Percentiles rank a stretch among this genome's conserved stretches.
Conservation (phyloP, 2,797 vertebrate species). For the Crocidura indochinensis region DNA sequence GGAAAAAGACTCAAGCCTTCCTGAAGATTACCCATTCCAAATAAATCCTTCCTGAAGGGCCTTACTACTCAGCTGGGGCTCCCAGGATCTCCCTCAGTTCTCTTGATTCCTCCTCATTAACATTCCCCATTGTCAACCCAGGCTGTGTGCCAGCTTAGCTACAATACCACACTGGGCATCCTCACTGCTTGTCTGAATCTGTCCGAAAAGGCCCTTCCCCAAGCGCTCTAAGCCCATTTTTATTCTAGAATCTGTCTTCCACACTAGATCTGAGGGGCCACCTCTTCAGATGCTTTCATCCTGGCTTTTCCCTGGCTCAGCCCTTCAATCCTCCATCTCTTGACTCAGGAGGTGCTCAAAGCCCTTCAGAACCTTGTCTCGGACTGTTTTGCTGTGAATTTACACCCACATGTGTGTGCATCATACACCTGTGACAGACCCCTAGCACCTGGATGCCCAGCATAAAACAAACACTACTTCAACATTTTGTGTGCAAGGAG, state of each 20-base stretch:
- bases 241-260: neutral
- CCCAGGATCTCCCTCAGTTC: neutral
- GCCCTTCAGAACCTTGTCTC: neutral
- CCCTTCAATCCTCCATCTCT: neutral
- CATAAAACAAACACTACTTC: neutral
- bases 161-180: neutral
- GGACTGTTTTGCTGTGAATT: neutral
- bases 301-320: neutral
- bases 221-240: neutral
- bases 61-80: neutral
- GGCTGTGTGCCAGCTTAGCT: neutral
- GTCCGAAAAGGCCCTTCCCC: neutral
- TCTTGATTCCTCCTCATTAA: neutral
- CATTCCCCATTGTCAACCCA: neutral
- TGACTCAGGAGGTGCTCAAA: rapidly evolving
- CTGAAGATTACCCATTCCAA: neutral
- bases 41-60: neutral
- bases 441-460: neutral
- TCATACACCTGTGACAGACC: neutral
- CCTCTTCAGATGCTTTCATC: neutral
- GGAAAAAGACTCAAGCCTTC: too few relatives aligned
- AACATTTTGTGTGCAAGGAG: neutral
- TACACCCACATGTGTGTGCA: neutral
- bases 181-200: neutral
- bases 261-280: neutral